These are phyloP conservation scores for Blomia tropicalis DNA, from an alignment of 2,888 invertebrate species.

Conservation along the genomic window DNA sequence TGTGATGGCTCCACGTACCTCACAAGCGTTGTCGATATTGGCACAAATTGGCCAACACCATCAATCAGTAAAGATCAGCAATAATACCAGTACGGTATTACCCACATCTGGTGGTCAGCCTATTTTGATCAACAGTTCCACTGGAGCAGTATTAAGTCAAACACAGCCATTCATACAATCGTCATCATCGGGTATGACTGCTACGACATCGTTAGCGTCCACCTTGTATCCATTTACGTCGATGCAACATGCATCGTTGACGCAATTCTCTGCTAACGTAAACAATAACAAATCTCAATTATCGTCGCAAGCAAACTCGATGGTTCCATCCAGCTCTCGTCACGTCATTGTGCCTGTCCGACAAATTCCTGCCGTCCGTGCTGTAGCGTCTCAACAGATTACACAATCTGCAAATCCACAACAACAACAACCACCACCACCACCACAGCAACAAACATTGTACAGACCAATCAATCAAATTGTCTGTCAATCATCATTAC, in stretches of 20 bases:
- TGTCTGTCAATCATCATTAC: neutral
- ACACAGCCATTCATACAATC: neutral
- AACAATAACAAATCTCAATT: conserved; percentile 50
- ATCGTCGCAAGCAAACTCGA: conserved; percentile 15
- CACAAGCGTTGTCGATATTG: neutral
- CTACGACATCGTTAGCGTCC: neutral
- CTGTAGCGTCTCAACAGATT: neutral
- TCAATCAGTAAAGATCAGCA: neutral
- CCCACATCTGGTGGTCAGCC: neutral
- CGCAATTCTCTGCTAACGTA: too few species aligned
- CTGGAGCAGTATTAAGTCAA: conserved; percentile 10
- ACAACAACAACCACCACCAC: neutral
- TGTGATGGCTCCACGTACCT: conserved; percentile 27
- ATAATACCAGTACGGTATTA: too few species aligned
- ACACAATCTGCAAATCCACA: neutral
- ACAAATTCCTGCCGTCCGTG: conserved; percentile 2
- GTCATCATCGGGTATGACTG: neutral
- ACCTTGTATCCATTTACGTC: conserved; percentile 64
- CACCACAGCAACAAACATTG: neutral
- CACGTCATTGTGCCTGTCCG: conserved; percentile 8
- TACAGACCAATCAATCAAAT: neutral
- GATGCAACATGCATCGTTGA: conserved; percentile 58
- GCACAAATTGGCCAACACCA: neutral
- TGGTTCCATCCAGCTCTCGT: conserved; percentile 9
- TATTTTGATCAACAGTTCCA: conserved; percentile 34